Conservation (phyloP, 2,888 invertebrate species). For the Conus canariensis region DNA sequence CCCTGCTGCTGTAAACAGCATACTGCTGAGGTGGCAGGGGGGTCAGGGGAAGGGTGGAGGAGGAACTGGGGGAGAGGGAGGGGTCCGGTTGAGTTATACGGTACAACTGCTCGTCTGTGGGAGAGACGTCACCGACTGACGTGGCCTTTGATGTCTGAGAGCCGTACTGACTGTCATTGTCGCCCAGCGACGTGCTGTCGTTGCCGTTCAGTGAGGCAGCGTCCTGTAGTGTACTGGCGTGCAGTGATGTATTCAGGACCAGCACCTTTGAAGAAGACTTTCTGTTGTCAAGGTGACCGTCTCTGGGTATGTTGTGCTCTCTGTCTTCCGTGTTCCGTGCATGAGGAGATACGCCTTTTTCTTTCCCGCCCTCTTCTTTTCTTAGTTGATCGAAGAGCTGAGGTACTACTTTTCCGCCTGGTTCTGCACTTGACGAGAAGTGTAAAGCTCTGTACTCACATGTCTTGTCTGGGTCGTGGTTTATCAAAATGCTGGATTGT, state of each 20-base stretch:
- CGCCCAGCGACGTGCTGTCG: constrained; percentile 14
- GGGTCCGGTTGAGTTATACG: constrained; percentile 39
- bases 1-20: neutral
- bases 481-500: neutral
- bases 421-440: neutral
- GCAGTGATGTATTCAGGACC: neutral
- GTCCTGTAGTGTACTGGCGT: neutral
- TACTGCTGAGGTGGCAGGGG: constrained; percentile 7
- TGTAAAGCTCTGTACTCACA: neutral
- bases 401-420: neutral
- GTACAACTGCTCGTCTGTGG: constrained; percentile 50
- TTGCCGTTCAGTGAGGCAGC: neutral
- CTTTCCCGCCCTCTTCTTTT: neutral
- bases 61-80: constrained; percentile 26
- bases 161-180: constrained; percentile 50
- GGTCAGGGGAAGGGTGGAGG: constrained; percentile 15
- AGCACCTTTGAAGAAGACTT: neutral
- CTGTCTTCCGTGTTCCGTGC: neutral
- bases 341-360: neutral
- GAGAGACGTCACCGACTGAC: constrained; percentile 43
- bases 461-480: neutral
- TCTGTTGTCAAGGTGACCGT: neutral
- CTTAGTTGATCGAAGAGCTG: neutral
- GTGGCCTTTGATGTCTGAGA: constrained; percentile 48
- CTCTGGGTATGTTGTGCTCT: neutral